Evolutionary conservation across 2,888 invertebrate species (phyloP), one percentile per base, ranked within the genome.

Genomic region (Rhyacophila evoluta): DNA sequence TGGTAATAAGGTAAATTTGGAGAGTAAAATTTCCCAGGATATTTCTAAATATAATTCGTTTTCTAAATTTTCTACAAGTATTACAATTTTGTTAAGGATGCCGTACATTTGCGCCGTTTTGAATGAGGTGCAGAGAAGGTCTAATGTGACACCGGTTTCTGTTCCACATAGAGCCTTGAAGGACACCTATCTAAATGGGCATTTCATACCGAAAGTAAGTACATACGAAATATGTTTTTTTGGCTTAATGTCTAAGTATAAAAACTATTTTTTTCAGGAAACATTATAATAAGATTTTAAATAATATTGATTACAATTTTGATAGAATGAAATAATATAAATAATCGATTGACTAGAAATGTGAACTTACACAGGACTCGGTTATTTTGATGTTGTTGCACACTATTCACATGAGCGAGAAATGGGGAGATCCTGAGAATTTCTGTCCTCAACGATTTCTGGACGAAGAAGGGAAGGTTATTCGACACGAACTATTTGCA

Each of bases 391-490:
- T 91, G 75, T 83, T 88, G 4, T 86, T 89, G 15, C 89, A 91
- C 84, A 88, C 91, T 80, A 87, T 91, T 75, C 88, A 88, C 81
- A 90, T 90, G 84, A 90, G 91, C 70, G 83, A 86, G 79, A 82
- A 86, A 10, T 93, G 92, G 92, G 86, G 87, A 0, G 88, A 91
- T 80, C 92, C 93, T 0, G 84, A 89, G n/a, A 85, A 86, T 79
- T 93, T 93, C 84, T 87, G 88, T 29, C 93, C 93, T 0, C 91
- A 92, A 84, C 88, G 93, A 85, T 93, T 93, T 86, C 87, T 93
- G 72, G 88, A 91, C 82, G 87, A 88, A 10, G 84, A 86, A 19
- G 92, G 92, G 19, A 86, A 85, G 83, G 85, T 91, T 77, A 88
- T 88, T 82, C 89, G 88, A 82, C 88, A 90, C 74, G 92, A 91